Base-by-base conservation (phyloP, 2,797 vertebrate genomes). In the Sparus aurata region DNA sequence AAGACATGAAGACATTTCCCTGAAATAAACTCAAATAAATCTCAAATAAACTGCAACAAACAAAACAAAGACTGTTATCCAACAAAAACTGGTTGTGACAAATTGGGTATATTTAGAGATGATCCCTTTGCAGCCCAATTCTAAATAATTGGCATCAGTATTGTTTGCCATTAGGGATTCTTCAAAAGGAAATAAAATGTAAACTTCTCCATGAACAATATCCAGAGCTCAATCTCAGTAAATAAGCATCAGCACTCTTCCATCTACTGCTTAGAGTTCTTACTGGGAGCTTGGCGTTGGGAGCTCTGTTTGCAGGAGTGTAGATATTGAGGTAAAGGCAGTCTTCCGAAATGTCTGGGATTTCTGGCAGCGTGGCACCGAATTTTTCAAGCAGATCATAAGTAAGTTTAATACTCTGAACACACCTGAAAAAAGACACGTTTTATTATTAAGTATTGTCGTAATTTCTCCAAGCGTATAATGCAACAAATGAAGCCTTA, bases 311-410 rank as follows among this genome's bases (percentile, higher is more conserved):
- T 47, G 91, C 92, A 67, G 95, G 94, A 34, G 92, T 93, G 87
- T 94, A 96, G 61, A 96, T 91, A 61, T 96, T 95, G 60, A 96
- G 93, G 86, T 96, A 96, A 60, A 96, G 93, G 43, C 95, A 96
- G 87, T 96, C 95, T 70, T 96, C 95, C 20, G 95, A 96, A 61
- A 94, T 41, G 2, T 52, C 85, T 41, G 91, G 90, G 17, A 89
- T 80, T 20, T 6, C 1, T 2, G 5, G 34, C 34, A 34, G 7
- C 34, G 7, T 34, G 1, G 1, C 34, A 34, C 34, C 34, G 34
- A 7, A 34, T 7, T 34, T 34, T 34, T 34, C 34, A 34, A 34
- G 1, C 34, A 34, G 34, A 34, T 34, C 34, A 34, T 1, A 0
- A 34, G 34, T 9, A 8, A 1, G 8, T 7, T 34, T 9, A 0